These are phyloP conservation scores for Eupithecia tripunctaria DNA, from an alignment of 2,888 invertebrate species.

Conservation along the genomic window DNA sequence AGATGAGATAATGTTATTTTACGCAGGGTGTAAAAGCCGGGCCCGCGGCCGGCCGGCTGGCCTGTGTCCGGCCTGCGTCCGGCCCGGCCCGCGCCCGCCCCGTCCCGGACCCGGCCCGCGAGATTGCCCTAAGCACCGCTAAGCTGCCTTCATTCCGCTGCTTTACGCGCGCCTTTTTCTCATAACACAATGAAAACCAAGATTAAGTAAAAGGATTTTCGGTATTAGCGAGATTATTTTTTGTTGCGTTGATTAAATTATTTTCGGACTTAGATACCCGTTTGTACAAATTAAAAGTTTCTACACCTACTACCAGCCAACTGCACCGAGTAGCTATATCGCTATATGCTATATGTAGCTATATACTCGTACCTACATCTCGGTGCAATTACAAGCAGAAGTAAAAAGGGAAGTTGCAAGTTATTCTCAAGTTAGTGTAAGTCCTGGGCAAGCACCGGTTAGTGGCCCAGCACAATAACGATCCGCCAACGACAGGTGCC, in stretches of 20 bases:
- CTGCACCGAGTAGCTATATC: not conserved
- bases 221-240: not conserved
- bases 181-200: conserved; percentile 28
- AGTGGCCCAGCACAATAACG: not conserved
- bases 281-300: not conserved
- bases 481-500: not conserved
- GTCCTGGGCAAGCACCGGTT: not conserved
- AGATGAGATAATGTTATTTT: too few relatives aligned
- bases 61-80: too few relatives aligned
- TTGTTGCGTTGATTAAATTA: conserved; percentile 2
- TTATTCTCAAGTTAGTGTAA: not conserved
- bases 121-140: not conserved
- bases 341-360: too few relatives aligned
- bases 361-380: not conserved
- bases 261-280: not conserved
- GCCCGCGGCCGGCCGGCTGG: too few relatives aligned
- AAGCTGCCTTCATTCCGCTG: conserved; percentile 23
- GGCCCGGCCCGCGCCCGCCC: too few relatives aligned
- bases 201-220: conserved; percentile 19
- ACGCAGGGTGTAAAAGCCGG: too few relatives aligned
- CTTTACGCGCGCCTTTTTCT: conserved; percentile 31
- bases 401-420: not conserved
- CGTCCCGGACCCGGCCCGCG: not conserved
- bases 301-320: not conserved
- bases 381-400: not conserved